Conservation (phyloP, 2,797 vertebrate genomes). For the Enteromius unitaeniatus region DNA sequence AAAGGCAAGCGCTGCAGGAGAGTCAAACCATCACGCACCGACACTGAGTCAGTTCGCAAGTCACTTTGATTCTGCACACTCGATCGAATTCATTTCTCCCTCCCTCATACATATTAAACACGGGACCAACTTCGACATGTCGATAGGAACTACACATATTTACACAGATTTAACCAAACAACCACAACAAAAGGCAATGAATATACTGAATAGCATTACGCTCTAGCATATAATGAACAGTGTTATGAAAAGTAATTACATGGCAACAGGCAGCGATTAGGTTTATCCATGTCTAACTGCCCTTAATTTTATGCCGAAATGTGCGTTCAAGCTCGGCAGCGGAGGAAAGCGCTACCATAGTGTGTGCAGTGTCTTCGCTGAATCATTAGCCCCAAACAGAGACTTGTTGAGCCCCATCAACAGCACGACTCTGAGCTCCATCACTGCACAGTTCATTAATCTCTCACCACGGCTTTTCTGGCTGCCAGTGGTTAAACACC, state of each 20-base stretch:
- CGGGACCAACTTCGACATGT: not conserved
- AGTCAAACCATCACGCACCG: slow-evolving; percentile 18
- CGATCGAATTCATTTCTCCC: slow-evolving; percentile 17
- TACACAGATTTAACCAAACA: slow-evolving; percentile 26
- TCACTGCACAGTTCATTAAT: slow-evolving; percentile 65
- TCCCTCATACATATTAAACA: slow-evolving; percentile 15
- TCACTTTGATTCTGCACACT: slow-evolving; percentile 25
- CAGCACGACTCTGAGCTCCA: slow-evolving; percentile 60
- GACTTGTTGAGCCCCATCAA: slow-evolving; percentile 61
- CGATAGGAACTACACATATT: not conserved
- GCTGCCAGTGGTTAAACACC: slow-evolving; percentile 65
- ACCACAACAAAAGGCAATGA: slow-evolving; percentile 7
- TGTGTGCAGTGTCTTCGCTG: slow-evolving; percentile 43
- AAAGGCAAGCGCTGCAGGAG: slow-evolving; percentile 8
- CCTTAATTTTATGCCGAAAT: slow-evolving; percentile 29
- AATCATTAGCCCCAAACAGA: slow-evolving; percentile 62
- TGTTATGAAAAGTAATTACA: slow-evolving; percentile 38
- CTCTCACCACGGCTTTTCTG: slow-evolving; percentile 59
- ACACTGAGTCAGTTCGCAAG: not conserved
- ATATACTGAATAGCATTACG: not conserved
- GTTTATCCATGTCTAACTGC: slow-evolving; percentile 37
- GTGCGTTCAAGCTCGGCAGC: not conserved
- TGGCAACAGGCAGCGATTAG: slow-evolving; percentile 30
- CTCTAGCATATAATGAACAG: slow-evolving; percentile 37
- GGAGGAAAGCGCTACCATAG: slow-evolving; percentile 26